These are phyloP conservation scores for Callospermophilus lateralis DNA, from an alignment of 2,113 vertebrate species.

Conservation along the genomic window DNA sequence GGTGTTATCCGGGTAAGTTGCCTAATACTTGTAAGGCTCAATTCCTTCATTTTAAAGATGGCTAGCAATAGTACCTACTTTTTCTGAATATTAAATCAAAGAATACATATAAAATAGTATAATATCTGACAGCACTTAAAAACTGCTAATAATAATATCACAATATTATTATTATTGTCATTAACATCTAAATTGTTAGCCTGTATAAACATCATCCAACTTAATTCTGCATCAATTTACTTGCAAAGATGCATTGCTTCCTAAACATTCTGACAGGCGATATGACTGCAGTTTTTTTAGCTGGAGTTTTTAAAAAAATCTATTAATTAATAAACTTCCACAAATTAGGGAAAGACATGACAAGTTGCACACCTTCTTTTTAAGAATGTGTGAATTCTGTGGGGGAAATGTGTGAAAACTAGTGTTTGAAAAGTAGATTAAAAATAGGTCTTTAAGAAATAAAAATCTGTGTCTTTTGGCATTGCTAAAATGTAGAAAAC, in stretches of 20 bases:
- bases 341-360: slow-evolving; percentile 67
- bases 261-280: slow-evolving; percentile 57
- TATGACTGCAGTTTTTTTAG: neutral
- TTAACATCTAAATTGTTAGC: neutral
- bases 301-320: neutral
- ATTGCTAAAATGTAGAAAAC: slow-evolving; percentile 16
- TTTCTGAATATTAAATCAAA: neutral
- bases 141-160: neutral
- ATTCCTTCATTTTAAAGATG: neutral
- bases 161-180: neutral
- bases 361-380: slow-evolving; percentile 77
- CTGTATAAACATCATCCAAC: neutral
- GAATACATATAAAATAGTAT: neutral
- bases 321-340: slow-evolving; percentile 65
- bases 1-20: neutral
- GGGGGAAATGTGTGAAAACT: slow-evolving; percentile 78
- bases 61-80: neutral
- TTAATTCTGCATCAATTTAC: slow-evolving; percentile 22
- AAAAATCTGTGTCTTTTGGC: slow-evolving; percentile 68
- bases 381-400: slow-evolving; percentile 77
- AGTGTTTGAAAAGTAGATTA: slow-evolving; percentile 77
- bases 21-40: neutral
- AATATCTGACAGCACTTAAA: neutral
- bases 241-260: neutral
- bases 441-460: slow-evolving; percentile 78